Evolutionary conservation across 2,888 invertebrate species (phyloP), one percentile per base, ranked within the genome.

Genomic region (Ditula angustiorana): DNA sequence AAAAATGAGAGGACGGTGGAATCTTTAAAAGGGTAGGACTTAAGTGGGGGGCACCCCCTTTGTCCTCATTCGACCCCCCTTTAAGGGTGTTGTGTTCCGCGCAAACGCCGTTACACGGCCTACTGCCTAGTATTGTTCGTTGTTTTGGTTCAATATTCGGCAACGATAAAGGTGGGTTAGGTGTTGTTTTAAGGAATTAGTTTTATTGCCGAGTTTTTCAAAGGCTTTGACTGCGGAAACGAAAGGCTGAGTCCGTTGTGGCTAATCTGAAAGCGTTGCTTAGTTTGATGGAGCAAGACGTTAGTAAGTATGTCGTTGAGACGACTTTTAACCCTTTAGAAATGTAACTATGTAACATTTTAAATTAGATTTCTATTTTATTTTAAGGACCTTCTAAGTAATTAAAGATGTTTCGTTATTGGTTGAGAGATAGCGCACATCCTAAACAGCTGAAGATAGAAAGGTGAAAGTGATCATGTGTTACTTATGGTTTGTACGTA

Each of bases 21-120:
- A 92, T 92, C 92, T 92, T 92, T 92, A 86, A 92, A 90, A 91
- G 92, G 92, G 92, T 92, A 92, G 87, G 90, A 87, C 88, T 92
- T 89, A 88, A 89, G 87, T 81, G 86, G 89, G 82, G 81, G 85
- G 74, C 61, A 67, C 74, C 76, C 76, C 86, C 82, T 74, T n/a
- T 78, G 79, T 78, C 79, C 80, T 77, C 78, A 73, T 71, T 78
- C 72, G 69, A 70, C 73, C 74, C 81, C 80, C 74, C 69, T 28
- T 69, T 70, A 66, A 73, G 83, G 84, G 85, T 82, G 83, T 77
- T 77, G 80, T 79, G 80, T 71, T 62, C 66, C 78, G 87, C 83
- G 87, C 85, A 84, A 88, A 88, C 87, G 87, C 87, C 24, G 87
- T 88, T 88, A 82, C 83, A 83, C 87, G 84, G 89, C 86, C 87